phyloP scores from a whole-genome alignment of 2,113 vertebrate species.

The Chlorodrepanis virens region DNA sequence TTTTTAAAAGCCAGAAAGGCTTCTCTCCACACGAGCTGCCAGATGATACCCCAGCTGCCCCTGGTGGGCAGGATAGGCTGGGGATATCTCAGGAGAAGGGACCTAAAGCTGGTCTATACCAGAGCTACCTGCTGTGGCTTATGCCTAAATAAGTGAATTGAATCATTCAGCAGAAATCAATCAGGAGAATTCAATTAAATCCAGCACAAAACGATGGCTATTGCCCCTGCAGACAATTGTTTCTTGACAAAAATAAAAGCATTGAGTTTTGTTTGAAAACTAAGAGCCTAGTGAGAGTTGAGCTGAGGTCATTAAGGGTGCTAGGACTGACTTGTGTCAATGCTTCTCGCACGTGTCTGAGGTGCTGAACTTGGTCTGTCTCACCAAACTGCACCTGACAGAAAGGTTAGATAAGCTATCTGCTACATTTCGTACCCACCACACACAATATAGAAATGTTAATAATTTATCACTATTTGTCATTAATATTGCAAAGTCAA shows the following conservation, averaged over 20 bases:
- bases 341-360: background rate
- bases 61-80: background rate
- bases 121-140: background rate
- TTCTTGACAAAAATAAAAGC: background rate
- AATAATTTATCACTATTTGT: conserved; percentile 41
- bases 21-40: background rate
- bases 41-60: background rate
- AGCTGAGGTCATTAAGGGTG: background rate
- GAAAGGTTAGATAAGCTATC: background rate
- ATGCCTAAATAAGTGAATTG: background rate
- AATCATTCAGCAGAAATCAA: background rate
- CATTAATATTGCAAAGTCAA: conserved; percentile 32
- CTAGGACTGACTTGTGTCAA: background rate
- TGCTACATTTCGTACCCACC: background rate
- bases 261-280: background rate
- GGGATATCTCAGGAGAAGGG: background rate
- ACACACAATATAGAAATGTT: background rate
- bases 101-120: background rate
- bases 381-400: background rate
- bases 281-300: background rate
- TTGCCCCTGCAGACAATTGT: background rate
- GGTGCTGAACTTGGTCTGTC: background rate
- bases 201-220: background rate
- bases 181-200: background rate
- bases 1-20: background rate